phyloP scores from a whole-genome alignment of 2,888 invertebrate genomes.

The Mechanitis messenoides region DNA sequence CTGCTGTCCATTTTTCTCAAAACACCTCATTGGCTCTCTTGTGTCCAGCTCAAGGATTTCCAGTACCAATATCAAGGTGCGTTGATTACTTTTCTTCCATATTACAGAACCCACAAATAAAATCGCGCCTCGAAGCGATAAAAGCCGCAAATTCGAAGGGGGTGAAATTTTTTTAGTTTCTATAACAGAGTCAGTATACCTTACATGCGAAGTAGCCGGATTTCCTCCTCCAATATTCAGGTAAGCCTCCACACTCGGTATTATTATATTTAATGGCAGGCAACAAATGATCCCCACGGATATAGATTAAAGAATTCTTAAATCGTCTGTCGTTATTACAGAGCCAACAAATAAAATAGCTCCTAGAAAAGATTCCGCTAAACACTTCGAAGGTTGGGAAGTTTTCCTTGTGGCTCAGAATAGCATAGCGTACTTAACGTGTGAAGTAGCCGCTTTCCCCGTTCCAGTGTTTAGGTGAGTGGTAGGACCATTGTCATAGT shows the following conservation, averaged over 20 bases:
- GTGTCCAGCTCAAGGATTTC: conserved; percentile 76
- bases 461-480: conserved; percentile 84
- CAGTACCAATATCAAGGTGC: conserved; percentile 81
- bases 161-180: conserved; percentile 64
- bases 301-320: conserved; percentile 20
- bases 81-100: conserved; percentile 45
- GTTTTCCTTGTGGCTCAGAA: conserved; percentile 72
- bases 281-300: background rate
- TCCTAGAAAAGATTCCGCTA: conserved; percentile 76
- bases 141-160: conserved; percentile 58
- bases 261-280: background rate
- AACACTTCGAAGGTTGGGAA: conserved; percentile 80
- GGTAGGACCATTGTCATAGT: conserved; percentile 45
- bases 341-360: conserved; percentile 79
- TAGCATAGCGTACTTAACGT: conserved; percentile 78
- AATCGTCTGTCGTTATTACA: conserved; percentile 41
- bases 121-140: conserved; percentile 77
- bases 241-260: conserved; percentile 40
- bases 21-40: conserved; percentile 59
- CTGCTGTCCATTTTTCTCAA: conserved; percentile 57
- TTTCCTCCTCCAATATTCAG: conserved; percentile 73
- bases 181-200: conserved; percentile 52
- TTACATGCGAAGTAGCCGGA: conserved; percentile 74
- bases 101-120: conserved; percentile 83
- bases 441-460: conserved; percentile 82